Percentiles rank a stretch among this genome's conserved stretches.
phyloP scores from a whole-genome alignment of 2,797 vertebrate species.

The Peromyscus eremicus region DNA sequence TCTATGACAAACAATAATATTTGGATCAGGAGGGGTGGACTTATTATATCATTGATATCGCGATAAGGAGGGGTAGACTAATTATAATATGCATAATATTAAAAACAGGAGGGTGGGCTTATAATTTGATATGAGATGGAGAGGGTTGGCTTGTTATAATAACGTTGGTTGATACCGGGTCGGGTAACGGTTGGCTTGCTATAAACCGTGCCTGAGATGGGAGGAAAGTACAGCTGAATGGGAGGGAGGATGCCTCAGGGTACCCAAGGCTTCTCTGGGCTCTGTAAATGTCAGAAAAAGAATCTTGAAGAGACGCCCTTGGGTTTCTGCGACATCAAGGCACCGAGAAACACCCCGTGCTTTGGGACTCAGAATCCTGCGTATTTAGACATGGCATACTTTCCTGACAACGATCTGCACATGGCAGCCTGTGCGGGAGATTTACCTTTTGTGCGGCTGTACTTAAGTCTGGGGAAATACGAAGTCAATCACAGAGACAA shows the following conservation, averaged over 20 bases:
- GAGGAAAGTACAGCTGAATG: background rate
- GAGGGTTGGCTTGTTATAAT: background rate
- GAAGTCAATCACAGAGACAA: background rate
- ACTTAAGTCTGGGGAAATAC: background rate
- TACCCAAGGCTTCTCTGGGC: background rate
- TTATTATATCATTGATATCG: background rate
- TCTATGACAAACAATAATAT: background rate
- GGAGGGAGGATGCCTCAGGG: background rate
- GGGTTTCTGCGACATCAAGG: background rate
- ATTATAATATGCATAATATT: background rate
- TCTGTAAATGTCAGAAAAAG: no score
- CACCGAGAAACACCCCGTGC: background rate
- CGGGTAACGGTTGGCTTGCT: background rate
- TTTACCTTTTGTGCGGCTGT: background rate
- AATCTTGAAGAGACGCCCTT: background rate
- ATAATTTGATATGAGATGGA: background rate
- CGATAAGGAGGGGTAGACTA: background rate
- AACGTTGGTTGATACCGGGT: background rate
- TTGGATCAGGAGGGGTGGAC: background rate
- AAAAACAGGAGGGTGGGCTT: background rate
- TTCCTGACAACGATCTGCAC: constrained; percentile 29
- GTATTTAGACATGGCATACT: background rate
- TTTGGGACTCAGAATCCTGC: background rate
- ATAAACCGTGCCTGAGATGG: background rate
- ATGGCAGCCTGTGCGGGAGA: constrained; percentile 16